A percentile compares a stretch with the other conserved stretches of the same genome.
These are phyloP conservation scores for Smittia sp. DNA, from an alignment of 2,888 invertebrate species.

Conservation along the genomic window DNA sequence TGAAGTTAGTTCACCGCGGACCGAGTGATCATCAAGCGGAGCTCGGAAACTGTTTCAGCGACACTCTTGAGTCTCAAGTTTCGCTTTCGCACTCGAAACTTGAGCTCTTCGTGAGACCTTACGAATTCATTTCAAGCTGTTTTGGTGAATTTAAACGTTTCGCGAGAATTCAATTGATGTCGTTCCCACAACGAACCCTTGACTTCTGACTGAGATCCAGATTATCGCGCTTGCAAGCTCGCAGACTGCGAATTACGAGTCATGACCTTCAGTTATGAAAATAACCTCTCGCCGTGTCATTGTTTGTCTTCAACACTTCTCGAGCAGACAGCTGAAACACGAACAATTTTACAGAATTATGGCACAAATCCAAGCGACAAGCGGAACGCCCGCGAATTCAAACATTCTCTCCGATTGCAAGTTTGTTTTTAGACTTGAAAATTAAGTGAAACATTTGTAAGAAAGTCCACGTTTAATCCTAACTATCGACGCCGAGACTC, in stretches of 20 bases:
- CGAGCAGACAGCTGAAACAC: background rate
- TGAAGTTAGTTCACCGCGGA: background rate
- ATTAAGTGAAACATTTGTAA: background rate
- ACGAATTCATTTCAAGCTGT: background rate
- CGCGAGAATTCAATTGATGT: background rate
- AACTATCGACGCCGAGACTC: background rate
- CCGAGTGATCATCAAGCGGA: background rate
- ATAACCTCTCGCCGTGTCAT: slow-evolving; percentile 8
- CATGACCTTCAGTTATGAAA: background rate
- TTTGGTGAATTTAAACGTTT: background rate
- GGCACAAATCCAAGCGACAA: slow-evolving; percentile 18
- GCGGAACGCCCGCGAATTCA: background rate
- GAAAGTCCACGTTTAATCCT: background rate
- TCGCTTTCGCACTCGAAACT: background rate
- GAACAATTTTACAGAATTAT: slow-evolving; percentile 1
- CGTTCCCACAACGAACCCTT: background rate
- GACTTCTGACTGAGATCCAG: background rate
- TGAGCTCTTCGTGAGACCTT: background rate
- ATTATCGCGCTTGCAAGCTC: background rate
- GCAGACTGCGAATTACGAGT: background rate
- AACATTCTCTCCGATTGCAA: background rate
- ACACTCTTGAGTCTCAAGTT: background rate
- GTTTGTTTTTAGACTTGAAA: background rate
- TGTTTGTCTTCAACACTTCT: slow-evolving; percentile 7
- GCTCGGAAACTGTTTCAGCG: background rate